Conservation (phyloP, 2,113 vertebrate species). For the Myiozetetes cayanensis region DNA sequence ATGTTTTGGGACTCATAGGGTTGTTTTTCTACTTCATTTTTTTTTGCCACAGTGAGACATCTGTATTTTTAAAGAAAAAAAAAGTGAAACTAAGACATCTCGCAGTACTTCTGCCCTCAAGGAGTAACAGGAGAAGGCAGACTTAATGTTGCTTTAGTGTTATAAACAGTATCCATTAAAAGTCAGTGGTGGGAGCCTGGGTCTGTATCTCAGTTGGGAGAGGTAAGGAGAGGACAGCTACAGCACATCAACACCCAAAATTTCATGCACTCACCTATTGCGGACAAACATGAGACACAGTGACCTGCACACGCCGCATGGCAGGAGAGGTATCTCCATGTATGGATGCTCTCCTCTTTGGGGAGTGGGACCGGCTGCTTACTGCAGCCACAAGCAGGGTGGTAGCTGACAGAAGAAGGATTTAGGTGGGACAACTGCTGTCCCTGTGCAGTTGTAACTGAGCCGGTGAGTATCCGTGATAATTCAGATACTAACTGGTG, state of each 20-base stretch:
- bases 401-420: constrained; percentile 61
- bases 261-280: neutral
- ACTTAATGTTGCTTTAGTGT: neutral
- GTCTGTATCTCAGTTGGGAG: rapidly evolving
- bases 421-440: constrained; percentile 67
- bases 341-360: neutral
- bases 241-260: neutral
- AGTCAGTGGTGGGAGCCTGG: neutral
- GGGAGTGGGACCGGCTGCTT: neutral
- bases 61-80: neutral
- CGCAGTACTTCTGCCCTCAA: neutral
- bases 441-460: constrained; percentile 23
- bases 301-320: rapidly evolving
- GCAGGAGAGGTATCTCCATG: neutral
- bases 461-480: constrained; percentile 61
- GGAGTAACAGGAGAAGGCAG: neutral
- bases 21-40: neutral
- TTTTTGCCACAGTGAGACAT: neutral
- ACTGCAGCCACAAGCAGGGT: neutral
- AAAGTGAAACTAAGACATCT: neutral
- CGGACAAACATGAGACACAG: rapidly evolving
- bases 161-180: neutral
- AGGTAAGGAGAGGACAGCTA: neutral
- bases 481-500: constrained; percentile 61
- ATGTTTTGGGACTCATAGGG: neutral